phyloP scores from a whole-genome alignment of 2,888 invertebrate species.

The Osedax frankpressi region DNA sequence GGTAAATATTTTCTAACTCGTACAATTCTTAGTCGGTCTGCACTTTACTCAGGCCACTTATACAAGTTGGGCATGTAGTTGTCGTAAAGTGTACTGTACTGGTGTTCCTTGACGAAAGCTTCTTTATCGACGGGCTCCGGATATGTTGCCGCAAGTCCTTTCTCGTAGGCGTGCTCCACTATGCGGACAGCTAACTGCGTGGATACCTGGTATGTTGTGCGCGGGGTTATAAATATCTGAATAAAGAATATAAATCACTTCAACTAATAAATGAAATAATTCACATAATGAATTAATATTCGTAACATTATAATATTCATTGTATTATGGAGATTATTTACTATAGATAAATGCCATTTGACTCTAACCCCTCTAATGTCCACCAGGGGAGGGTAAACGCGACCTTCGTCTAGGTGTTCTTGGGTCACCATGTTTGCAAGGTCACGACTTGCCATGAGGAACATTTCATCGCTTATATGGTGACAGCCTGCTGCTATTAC shows the following conservation, averaged over 20 bases:
- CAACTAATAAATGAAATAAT: too few relatives aligned
- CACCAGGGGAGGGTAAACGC: slow-evolving; percentile 78
- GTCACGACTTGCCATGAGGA: slow-evolving; percentile 75
- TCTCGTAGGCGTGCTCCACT: slow-evolving; percentile 66
- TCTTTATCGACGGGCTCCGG: slow-evolving; percentile 51
- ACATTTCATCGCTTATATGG: slow-evolving; percentile 82
- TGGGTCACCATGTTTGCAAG: slow-evolving; percentile 67
- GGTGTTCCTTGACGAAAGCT: slow-evolving; percentile 44
- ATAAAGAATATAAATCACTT: too few relatives aligned
- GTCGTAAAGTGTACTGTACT: slow-evolving; percentile 46
- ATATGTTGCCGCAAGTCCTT: slow-evolving; percentile 48
- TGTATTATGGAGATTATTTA: too few relatives aligned
- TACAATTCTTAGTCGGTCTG: too few relatives aligned
- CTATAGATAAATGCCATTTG: too few relatives aligned
- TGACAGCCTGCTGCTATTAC: slow-evolving; percentile 80
- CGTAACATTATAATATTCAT: too few relatives aligned
- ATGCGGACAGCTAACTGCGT: slow-evolving; percentile 68
- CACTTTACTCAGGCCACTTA: slow-evolving; percentile 43
- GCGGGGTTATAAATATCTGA: too few relatives aligned
- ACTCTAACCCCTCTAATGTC: slow-evolving; percentile 54
- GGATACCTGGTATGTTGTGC: too few relatives aligned
- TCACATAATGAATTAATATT: too few relatives aligned
- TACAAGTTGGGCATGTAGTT: slow-evolving; percentile 47
- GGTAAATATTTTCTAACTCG: too few relatives aligned
- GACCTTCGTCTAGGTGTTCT: slow-evolving; percentile 65